phyloP scores from a whole-genome alignment of 1,140 invertebrate genomes.

The Drosophila mojavensis region DNA sequence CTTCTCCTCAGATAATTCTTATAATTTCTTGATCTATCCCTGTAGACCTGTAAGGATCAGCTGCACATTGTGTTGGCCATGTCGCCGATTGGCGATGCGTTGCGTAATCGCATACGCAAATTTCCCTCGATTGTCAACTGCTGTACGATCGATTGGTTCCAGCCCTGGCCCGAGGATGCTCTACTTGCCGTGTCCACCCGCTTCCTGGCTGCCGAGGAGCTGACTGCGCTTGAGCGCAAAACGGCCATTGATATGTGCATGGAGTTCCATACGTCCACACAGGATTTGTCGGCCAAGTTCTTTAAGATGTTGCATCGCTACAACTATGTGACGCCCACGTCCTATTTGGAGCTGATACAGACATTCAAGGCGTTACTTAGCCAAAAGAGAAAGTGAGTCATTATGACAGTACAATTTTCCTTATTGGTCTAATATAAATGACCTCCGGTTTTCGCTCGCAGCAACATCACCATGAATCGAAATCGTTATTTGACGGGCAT shows the following conservation, averaged over 20 bases:
- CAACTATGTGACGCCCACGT: conserved; percentile 97
- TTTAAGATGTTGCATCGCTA: conserved; percentile 89
- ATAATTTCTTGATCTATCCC: neutral
- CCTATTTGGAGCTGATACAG: conserved; percentile 96
- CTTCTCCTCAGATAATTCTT: neutral
- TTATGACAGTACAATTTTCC: no score
- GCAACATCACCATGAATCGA: conserved; percentile 86
- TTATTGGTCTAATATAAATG: no score
- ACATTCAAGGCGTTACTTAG: conserved; percentile 94
- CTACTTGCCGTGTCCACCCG: conserved; percentile 94
- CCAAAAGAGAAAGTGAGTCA: conserved; percentile 88
- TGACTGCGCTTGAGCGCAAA: conserved; percentile 88
- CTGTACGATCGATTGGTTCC: conserved; percentile 99
- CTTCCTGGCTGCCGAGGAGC: conserved; percentile 94
- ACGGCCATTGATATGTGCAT: conserved; percentile 95
- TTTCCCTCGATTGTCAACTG: conserved; percentile 98
- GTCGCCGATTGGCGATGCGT: conserved; percentile 94
- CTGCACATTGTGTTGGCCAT: conserved; percentile 96
- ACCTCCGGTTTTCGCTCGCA: conserved; percentile 36
- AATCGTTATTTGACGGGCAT: conserved; percentile 93
- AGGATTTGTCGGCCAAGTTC: conserved; percentile 90
- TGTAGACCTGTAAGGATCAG: conserved; percentile 93
- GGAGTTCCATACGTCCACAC: conserved; percentile 94
- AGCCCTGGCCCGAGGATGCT: conserved; percentile 97
- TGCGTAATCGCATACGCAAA: conserved; percentile 94